A percentile compares a stretch with the other conserved stretches of the same genome.
These are phyloP conservation scores for Siphlonurus alternatus DNA, from an alignment of 2,888 invertebrate genomes.

Conservation along the genomic window DNA sequence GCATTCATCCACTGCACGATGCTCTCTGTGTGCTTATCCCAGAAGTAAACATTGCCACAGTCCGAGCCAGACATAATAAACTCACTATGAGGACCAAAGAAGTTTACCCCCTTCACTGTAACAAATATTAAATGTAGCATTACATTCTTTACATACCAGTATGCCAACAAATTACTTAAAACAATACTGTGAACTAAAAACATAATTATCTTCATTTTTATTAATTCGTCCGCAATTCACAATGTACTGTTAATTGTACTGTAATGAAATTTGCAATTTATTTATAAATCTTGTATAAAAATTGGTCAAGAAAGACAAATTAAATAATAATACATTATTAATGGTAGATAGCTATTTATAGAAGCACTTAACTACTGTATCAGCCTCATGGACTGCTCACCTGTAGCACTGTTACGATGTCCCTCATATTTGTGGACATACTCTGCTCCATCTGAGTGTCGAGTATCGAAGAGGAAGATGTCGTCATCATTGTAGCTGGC, in stretches of 20 bases:
- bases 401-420: slow-evolving; percentile 50
- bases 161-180: too few relatives aligned
- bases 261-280: too few relatives aligned
- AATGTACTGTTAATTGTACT: too few relatives aligned
- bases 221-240: too few relatives aligned
- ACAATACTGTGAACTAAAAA: too few relatives aligned
- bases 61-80: slow-evolving; percentile 88
- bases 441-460: slow-evolving; percentile 33
- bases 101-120: slow-evolving; percentile 77
- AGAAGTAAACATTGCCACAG: slow-evolving; percentile 70
- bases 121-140: slow-evolving; percentile 12
- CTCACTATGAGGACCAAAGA: slow-evolving; percentile 82
- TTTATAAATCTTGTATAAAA: too few relatives aligned
- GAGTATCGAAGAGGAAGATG: slow-evolving; percentile 71
- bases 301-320: too few relatives aligned
- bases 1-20: slow-evolving; percentile 80
- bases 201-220: too few relatives aligned
- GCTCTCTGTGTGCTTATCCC: slow-evolving; percentile 76
- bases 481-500: slow-evolving; percentile 91
- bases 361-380: too few relatives aligned
- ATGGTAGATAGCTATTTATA: too few relatives aligned
- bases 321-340: too few relatives aligned
- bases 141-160: neutral
- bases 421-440: slow-evolving; percentile 30
- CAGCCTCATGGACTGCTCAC: slow-evolving; percentile 16